Evolutionary conservation across 2,888 invertebrate genomes (phyloP), one percentile per base, ranked within the genome.

Genomic region (Taphrorychus bicolor): DNA sequence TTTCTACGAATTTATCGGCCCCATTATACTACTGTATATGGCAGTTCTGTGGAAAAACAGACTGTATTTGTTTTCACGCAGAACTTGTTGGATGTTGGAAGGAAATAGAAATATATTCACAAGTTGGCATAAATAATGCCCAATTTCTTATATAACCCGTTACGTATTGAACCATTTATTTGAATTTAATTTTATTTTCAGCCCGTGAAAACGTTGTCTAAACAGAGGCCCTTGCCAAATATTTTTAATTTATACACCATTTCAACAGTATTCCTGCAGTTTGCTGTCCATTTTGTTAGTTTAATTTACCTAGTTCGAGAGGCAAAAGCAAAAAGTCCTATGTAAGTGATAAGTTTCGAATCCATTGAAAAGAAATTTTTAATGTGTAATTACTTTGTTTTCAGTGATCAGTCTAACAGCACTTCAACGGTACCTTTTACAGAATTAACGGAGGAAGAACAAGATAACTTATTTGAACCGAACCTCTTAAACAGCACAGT

Each of bases 241-340:
- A 99, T 99, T 73, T 99, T 99, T 84, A 99, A 99, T 83, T 81
- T 94, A 58, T 99, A 99, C 83, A 99, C 99, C 0, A 89, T 99
- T 73, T 85, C 95, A 76, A 99, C 99, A 1, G 98, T 99, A 64
- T 84, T 98, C 52, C 83, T 92, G 0, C 99, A 99, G 84, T 99
- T 99, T 83, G 88, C 91, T 22, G 94, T 98, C 3, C 99, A 99
- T 82, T 98, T 99, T 84, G 80, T 89, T 7, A 93, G 95, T 74
- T 88, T 99, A 24, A 88, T 98, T 54, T 97, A 91, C 81, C 84
- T 99, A 73, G 97, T 97, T 2, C 88, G 88, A 69, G 90, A 93
- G 81, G 95, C 95, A 0, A 89, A 88, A 7, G 79, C 86, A 0
- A 83, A 91, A 69, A 89, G 91, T 17, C 92, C 93, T 3, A 86